Evolutionary conservation across 1,140 invertebrate genomes (phyloP).

Genomic region (Mya arenaria): DNA sequence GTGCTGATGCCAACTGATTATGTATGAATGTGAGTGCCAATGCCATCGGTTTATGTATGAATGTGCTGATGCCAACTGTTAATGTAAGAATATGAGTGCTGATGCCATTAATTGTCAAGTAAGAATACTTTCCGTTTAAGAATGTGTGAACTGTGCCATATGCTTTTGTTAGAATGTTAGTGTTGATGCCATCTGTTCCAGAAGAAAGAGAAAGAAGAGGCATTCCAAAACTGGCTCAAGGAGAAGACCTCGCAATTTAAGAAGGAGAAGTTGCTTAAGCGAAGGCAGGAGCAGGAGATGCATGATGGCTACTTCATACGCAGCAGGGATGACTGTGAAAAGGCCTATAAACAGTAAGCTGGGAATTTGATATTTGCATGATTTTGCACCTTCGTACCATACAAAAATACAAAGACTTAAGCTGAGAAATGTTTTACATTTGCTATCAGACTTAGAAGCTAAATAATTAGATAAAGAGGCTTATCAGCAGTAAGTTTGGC

Average conservation of each 20-base stretch:
- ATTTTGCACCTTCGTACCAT: too few relatives aligned
- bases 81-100: not conserved
- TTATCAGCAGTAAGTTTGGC: too few relatives aligned
- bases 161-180: slow-evolving; percentile 15
- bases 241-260: slow-evolving; percentile 68
- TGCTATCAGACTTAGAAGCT: too few relatives aligned
- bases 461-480: too few relatives aligned
- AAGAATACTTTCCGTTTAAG: not conserved
- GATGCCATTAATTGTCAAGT: not conserved
- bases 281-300: slow-evolving; percentile 70
- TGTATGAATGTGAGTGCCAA: too few relatives aligned
- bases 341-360: slow-evolving; percentile 77
- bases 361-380: too few relatives aligned
- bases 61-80: too few relatives aligned
- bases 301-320: slow-evolving; percentile 69
- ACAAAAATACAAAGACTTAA: too few relatives aligned
- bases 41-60: too few relatives aligned
- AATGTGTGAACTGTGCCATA: not conserved
- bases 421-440: too few relatives aligned
- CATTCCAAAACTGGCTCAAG: slow-evolving; percentile 72
- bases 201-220: slow-evolving; percentile 68
- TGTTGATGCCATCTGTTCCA: slow-evolving; percentile 56
- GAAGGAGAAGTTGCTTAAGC: slow-evolving; percentile 71
- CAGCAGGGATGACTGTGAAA: slow-evolving; percentile 72
- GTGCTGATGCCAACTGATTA: too few relatives aligned